Conservation (phyloP, 2,888 invertebrate genomes). For the Polyommatus icarus region DNA sequence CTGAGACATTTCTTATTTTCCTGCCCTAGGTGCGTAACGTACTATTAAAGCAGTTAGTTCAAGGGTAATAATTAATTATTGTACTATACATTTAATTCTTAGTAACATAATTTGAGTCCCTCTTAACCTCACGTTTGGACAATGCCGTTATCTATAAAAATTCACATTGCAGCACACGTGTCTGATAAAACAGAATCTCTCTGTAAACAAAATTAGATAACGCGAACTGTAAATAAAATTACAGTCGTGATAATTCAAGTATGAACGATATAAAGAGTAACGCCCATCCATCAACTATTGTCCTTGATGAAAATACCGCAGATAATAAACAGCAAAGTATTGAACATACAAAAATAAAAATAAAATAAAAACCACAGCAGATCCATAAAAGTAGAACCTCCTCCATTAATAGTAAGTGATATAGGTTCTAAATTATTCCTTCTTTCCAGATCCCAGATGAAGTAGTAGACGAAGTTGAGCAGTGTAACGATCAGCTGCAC, state of each 20-base stretch:
- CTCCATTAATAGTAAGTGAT: not conserved
- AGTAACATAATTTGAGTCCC: not conserved
- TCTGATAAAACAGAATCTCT: not conserved
- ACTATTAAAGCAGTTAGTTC: not conserved
- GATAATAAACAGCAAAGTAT: not conserved
- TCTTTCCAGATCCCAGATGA: constrained; percentile 83
- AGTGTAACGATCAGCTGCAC: constrained; percentile 88
- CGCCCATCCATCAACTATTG: not conserved
- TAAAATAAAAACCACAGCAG: not conserved
- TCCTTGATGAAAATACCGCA: not conserved
- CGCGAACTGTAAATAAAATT: not conserved
- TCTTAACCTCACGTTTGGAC: not conserved
- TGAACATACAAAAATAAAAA: too few relatives aligned
- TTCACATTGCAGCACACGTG: not conserved
- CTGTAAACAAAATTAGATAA: not conserved
- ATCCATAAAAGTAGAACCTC: not conserved
- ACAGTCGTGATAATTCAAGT: not conserved
- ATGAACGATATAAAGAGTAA: not conserved
- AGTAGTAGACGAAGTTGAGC: constrained; percentile 82
- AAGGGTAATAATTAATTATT: not conserved
- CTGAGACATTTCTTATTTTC: too few relatives aligned
- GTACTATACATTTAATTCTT: not conserved
- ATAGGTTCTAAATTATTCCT: constrained; percentile 9
- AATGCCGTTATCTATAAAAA: not conserved
- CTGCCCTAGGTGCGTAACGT: too few relatives aligned